Evolutionary conservation across 2,113 vertebrate species (phyloP), one percentile per base, ranked within the genome.

Genomic region (Lepisosteus osseus): DNA sequence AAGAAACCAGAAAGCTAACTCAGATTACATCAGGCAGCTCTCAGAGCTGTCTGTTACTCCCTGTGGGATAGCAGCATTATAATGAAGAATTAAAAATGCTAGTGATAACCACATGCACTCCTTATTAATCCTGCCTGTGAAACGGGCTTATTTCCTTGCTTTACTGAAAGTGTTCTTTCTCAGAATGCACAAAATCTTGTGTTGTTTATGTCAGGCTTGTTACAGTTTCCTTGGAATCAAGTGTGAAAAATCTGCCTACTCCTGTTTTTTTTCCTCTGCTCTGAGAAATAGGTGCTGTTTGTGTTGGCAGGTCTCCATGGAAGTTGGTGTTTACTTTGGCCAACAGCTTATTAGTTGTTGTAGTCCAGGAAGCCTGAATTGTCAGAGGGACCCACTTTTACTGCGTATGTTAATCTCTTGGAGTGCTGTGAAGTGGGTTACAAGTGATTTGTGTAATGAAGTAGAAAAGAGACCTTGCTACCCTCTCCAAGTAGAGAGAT

Each of bases 241-340:
- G 17, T 3, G 4, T 6, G 9, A 47, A 55, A 71, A 44, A 15
- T 47, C 61, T 3, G 51, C 17, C 1, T 6, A 45, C 12, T 55
- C 64, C 8, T 66, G n/a, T 47, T 4, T 47, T 43, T 51, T 41
- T 45, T 6, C 14, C 29, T 66, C 62, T 44, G 6, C 42, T 11
- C 5, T 54, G 47, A 67, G 29, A 63, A 47, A 54, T 67, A 29
- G 64, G 65, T 68, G 69, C 61, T 68, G 8, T 55, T 79, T 75
- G 72, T 43, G 79, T 68, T 79, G 77, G 54, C 80, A 68, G 70
- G 72, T 75, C 80, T 78, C 72, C 54, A 70, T 62, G 78, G 74
- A 71, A 66, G 76, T 80, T 74, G 73, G 77, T 84, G 80, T 89
- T 83, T 85, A 72, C 76, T 67, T 83, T 84, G 78, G 82, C 68